Evolutionary conservation across 2,888 invertebrate species (phyloP).

Genomic region (Neoascia interrupta): DNA sequence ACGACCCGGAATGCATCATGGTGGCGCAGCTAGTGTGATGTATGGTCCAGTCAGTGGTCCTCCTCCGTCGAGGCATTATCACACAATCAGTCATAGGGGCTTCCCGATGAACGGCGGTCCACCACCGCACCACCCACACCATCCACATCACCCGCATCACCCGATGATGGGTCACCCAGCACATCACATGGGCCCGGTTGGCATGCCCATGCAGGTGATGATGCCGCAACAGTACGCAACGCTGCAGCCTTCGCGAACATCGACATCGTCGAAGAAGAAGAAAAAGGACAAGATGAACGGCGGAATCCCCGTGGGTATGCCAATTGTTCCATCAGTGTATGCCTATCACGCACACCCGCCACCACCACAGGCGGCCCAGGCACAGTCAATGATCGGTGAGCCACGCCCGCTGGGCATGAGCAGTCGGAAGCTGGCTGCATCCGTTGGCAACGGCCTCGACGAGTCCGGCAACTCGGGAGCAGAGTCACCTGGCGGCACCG

Average conservation of each 20-base stretch:
- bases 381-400: constrained; percentile 83
- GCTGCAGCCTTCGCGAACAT: constrained; percentile 83
- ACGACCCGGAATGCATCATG: constrained; percentile 74
- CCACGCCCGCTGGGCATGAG: constrained; percentile 81
- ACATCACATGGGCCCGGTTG: constrained; percentile 76
- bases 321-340: constrained; percentile 81
- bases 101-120: constrained; percentile 70
- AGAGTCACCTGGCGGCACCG: constrained; percentile 84
- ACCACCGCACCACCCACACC: constrained; percentile 74
- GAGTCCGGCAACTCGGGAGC: constrained; percentile 81
- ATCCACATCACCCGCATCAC: constrained; percentile 76
- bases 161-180: constrained; percentile 76
- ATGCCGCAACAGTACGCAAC: constrained; percentile 84
- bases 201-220: constrained; percentile 79
- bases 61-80: constrained; percentile 79
- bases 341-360: constrained; percentile 78
- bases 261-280: constrained; percentile 81
- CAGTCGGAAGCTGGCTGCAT: constrained; percentile 84
- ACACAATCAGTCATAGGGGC: constrained; percentile 80
- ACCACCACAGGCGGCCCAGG: constrained; percentile 80
- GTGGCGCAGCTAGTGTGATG: constrained; percentile 77
- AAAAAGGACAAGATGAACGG: constrained; percentile 79
- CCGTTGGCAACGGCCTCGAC: constrained; percentile 84
- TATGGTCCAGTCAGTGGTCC: constrained; percentile 80
- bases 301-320: constrained; percentile 79